phyloP scores from a whole-genome alignment of 2,888 invertebrate species.

The Pasiphila rectangulata region DNA sequence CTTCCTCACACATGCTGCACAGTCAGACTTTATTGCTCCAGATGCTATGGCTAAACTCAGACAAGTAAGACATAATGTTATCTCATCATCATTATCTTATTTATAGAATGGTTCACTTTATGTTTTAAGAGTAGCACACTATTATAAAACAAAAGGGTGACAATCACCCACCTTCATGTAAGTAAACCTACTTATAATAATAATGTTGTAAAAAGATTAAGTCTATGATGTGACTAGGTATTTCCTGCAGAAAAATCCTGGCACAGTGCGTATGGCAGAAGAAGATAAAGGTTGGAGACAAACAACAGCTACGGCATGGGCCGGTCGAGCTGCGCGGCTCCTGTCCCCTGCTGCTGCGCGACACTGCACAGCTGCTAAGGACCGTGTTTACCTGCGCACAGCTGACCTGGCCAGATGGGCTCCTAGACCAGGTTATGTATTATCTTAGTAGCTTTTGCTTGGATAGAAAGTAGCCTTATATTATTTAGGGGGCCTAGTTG shows the following conservation, averaged over 20 bases:
- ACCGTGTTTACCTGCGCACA: conserved; percentile 88
- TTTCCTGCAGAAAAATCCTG: conserved; percentile 89
- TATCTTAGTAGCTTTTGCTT: background rate
- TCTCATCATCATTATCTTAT: background rate
- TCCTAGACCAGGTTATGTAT: conserved; percentile 84
- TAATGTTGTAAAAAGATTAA: no score
- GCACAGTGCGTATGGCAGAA: conserved; percentile 93
- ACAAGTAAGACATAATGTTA: conserved; percentile 81
- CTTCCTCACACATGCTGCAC: conserved; percentile 93
- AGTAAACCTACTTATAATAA: background rate
- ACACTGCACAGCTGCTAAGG: conserved; percentile 89
- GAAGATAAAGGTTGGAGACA: conserved; percentile 93
- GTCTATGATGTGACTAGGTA: no score
- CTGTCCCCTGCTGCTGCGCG: conserved; percentile 83
- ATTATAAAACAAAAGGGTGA: no score
- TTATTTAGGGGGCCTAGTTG: no score
- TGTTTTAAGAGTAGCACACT: no score
- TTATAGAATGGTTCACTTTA: no score
- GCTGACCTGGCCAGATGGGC: conserved; percentile 91
- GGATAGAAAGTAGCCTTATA: no score
- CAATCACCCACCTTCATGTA: no score
- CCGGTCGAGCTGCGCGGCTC: conserved; percentile 84
- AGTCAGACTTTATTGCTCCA: conserved; percentile 96
- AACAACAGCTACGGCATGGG: conserved; percentile 90
- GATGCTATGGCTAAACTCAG: conserved; percentile 98